A percentile compares a stretch with the other conserved stretches of the same genome.
These are phyloP conservation scores for Dendroctonus valens DNA, from an alignment of 1,140 invertebrate species.

Conservation along the genomic window DNA sequence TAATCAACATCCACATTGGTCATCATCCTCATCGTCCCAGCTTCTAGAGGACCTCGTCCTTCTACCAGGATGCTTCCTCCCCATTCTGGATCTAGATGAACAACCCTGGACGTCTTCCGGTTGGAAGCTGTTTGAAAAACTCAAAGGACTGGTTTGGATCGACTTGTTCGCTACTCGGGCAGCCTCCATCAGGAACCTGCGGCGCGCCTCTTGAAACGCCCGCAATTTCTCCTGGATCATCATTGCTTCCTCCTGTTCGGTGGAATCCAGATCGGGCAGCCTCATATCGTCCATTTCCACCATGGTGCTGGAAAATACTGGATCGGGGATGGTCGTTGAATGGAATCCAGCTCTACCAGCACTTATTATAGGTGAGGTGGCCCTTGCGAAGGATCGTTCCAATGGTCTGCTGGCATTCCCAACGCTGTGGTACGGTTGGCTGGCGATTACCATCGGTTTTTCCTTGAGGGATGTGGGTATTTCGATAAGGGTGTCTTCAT, in stretches of 20 bases:
- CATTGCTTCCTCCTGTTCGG: conserved; percentile 14
- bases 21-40: no score
- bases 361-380: neutral
- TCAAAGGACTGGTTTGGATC: neutral
- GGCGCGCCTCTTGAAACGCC: conserved; percentile 16
- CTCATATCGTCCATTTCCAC: neutral
- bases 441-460: conserved; percentile 19
- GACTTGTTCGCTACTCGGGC: conserved; percentile 5
- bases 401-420: neutral
- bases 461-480: conserved; percentile 12
- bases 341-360: neutral
- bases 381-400: neutral
- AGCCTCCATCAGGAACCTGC: conserved; percentile 12
- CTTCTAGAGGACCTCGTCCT: no score
- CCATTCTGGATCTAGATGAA: no score
- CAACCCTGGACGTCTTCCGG: no score
- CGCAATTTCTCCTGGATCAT: conserved; percentile 11
- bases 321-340: neutral
- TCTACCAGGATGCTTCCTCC: no score
- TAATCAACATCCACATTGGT: no score
- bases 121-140: no score
- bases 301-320: neutral
- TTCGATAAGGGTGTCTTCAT: conserved; percentile 25
- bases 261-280: conserved; percentile 7
- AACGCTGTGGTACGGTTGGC: neutral